Conservation (phyloP, 2,888 invertebrate species). For the Fissipunctia ypsillon region DNA sequence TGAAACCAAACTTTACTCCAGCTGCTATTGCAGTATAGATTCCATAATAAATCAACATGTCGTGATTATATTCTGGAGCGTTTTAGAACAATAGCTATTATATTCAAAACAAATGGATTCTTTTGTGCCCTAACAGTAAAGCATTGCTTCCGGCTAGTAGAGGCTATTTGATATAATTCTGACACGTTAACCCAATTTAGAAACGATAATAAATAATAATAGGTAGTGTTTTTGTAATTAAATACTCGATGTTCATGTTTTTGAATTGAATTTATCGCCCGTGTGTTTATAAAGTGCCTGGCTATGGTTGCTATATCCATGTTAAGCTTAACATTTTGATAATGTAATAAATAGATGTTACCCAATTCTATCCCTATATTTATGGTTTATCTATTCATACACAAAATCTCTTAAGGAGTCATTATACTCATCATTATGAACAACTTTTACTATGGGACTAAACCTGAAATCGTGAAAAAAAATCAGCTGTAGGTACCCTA, state of each 20-base stretch:
- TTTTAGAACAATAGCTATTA: slow-evolving; percentile 88
- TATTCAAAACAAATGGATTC: slow-evolving; percentile 86
- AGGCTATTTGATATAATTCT: slow-evolving; percentile 80
- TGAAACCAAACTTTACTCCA: slow-evolving; percentile 50
- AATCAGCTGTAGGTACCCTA: too few relatives aligned
- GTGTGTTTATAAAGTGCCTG: slow-evolving; percentile 16
- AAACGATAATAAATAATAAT: slow-evolving; percentile 70
- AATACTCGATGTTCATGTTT: slow-evolving; percentile 54
- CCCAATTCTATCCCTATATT: not conserved
- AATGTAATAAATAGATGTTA: slow-evolving; percentile 11
- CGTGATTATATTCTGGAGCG: slow-evolving; percentile 84
- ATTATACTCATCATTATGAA: too few relatives aligned
- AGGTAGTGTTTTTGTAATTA: slow-evolving; percentile 65
- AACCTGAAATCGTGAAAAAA: too few relatives aligned
- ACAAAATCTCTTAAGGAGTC: too few relatives aligned
- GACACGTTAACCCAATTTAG: slow-evolving; percentile 73
- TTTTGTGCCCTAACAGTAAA: slow-evolving; percentile 82
- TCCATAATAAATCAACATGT: slow-evolving; percentile 84
- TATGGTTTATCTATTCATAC: too few relatives aligned
- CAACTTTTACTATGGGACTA: too few relatives aligned
- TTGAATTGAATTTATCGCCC: slow-evolving; percentile 53
- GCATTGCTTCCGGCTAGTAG: slow-evolving; percentile 85
- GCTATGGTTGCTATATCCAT: not conserved
- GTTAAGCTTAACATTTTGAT: not conserved
- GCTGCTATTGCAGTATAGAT: slow-evolving; percentile 47